These are phyloP conservation scores for Trachelus stipa DNA, from an alignment of 2,888 invertebrate species.

Conservation along the genomic window DNA sequence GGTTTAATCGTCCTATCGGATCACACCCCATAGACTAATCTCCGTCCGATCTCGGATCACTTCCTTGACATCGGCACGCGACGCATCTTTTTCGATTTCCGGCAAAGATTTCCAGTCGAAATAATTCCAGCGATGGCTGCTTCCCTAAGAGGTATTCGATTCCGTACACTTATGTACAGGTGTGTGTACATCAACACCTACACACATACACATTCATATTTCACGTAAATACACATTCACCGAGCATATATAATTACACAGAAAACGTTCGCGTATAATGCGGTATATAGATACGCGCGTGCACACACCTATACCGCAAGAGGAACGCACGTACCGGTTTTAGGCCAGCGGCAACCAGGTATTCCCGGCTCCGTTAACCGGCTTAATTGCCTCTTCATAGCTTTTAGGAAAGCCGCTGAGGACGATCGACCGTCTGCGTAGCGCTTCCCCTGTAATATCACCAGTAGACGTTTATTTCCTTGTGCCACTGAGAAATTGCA, in stretches of 20 bases:
- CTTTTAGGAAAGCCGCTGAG: constrained; percentile 21
- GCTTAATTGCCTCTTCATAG: constrained; percentile 46
- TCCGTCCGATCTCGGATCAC: background rate
- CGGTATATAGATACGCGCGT: background rate
- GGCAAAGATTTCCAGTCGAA: background rate
- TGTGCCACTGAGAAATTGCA: background rate
- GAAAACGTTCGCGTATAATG: background rate
- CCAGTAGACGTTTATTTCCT: background rate
- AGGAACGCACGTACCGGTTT: constrained; percentile 57
- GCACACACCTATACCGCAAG: constrained; percentile 4
- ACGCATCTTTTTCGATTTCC: background rate
- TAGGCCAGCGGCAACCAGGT: constrained; percentile 52
- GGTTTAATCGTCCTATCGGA: background rate
- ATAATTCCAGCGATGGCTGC: background rate
- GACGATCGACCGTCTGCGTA: constrained; percentile 6
- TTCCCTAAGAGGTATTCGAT: background rate
- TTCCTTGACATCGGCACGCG: background rate
- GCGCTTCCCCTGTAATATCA: background rate
- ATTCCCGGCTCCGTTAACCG: constrained; percentile 58
- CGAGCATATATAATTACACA: background rate
- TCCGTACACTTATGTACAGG: background rate
- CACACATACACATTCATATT: background rate
- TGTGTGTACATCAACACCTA: background rate
- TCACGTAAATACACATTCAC: background rate
- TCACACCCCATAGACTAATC: background rate